Base-by-base conservation (phyloP, 2,113 vertebrate genomes). In the Neotoma lepida region DNA sequence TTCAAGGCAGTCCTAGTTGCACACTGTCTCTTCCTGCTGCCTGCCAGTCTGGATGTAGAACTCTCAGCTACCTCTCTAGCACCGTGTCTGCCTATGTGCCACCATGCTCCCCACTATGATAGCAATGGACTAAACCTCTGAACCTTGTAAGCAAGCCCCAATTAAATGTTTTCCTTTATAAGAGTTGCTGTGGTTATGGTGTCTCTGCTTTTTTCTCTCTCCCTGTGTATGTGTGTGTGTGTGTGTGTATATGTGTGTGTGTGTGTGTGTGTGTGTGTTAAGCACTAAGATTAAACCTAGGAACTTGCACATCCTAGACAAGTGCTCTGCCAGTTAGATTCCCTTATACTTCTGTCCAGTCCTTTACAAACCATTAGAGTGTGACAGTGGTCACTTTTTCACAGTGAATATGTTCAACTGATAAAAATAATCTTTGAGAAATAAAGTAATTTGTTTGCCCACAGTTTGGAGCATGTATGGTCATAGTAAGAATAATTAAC, bases 401-500 rank as follows among this genome's bases (percentile, higher is more conserved):
- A 22, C 30, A 3, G 20, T 39, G n/a, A 35, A 9, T 93, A 70
- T 54, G 41, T 68, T 92, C 73, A 88, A 46, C 15, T 85, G 58
- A 54, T 39, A 1, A 33, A 39, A 3, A 85, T 35, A 18, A 35
- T 33, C 41, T 56, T 46, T 35, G 76, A 63, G 17, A 89, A 35
- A 92, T 4, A 30, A 94, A 91, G 58, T 90, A 66, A 54, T 33
- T 44, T 71, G 39, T 41, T 85, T 92, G 68, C 28, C 20, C 70
- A n/a, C 61, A 80, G 54, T 93, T 51, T 61, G n/a, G 63, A 78
- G 17, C 49, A 49, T 39, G 12, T 88, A 63, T 92, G 15, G 71
- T 94, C 66, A 94, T 46, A 94, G 14, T 91, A 92, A 93, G 26
- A 95, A 91, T 77, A 82, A 68, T 51, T 87, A 88, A 64, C 56